Base-by-base conservation (phyloP, 2,888 invertebrate species). In the Parthenolecanium corni region DNA sequence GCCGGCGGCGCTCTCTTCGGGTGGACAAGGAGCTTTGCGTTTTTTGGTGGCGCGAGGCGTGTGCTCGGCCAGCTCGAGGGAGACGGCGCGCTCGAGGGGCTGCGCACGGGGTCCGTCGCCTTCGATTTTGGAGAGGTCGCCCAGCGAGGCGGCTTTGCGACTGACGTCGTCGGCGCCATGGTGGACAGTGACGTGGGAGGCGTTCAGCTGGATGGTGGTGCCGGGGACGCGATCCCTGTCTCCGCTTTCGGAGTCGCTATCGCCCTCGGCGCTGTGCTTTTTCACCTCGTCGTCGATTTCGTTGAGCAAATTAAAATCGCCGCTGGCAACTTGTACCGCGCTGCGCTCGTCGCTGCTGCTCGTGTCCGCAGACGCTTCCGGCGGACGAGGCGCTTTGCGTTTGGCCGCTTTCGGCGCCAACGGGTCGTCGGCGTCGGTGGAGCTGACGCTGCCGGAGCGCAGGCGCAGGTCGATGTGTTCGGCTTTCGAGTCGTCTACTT, bases 101-200 rank as follows among this genome's bases (percentile, higher is more conserved):
- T 52, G 40, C 2, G 47, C 44, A 18, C 38, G 47, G 12, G 46
- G 38, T 18, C 69, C 68, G 21, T 71, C 69, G 4, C 25, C 52
- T 2, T 69, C 66, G 66, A 87, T 82, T 71, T 83, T 82, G 0
- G 86, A 86, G 54, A 89, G 74, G 73, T 89, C 88, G 0, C 87
- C 88, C 1, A 88, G 76, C 40, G 87, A 88, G 0, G 87, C 84
- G 2, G 88, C 86, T 74, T 84, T 85, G 18, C 87, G 75, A 64
- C 77, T 78, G 70, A 82, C 82, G 67, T 82, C 82, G 1, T 74
- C 74, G 66, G 79, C 64, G 76, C 72, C 62, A 70, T 84, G 83
- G 70, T 86, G 85, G 44, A 85, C 82, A 3, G 85, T 85, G 61
- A 86, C 83, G 68, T 86, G 85, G 65, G 84, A 82, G 2, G 85